Evolutionary conservation across 30 jellyfish, hydroid and myxozoan genomes (phyloP).

Genomic region (Turritopsis dohrnii): DNA sequence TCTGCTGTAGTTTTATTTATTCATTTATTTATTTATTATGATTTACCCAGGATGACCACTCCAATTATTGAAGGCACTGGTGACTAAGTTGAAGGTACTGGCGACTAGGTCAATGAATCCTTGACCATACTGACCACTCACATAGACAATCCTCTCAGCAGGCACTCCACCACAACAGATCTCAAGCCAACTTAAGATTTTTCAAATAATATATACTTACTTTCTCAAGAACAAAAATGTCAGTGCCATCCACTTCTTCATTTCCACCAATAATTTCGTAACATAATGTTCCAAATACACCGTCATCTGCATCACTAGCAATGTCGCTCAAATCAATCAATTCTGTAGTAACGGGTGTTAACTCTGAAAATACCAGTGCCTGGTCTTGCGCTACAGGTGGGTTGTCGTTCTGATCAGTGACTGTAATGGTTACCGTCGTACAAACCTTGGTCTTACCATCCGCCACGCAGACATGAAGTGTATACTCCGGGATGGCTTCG

Average conservation of each 20-base stretch:
- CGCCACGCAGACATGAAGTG: background rate
- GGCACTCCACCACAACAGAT: no score
- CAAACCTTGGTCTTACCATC: constrained; percentile 2
- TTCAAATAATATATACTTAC: background rate
- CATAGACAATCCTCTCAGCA: no score
- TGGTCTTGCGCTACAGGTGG: background rate
- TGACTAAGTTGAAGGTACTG: no score
- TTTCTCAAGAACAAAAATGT: background rate
- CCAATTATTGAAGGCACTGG: no score
- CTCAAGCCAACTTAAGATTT: no score
- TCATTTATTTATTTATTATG: no score
- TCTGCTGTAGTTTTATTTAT: background rate
- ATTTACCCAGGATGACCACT: no score
- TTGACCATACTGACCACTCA: no score
- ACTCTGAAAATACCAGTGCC: background rate
- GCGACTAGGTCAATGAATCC: no score
- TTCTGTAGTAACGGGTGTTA: background rate
- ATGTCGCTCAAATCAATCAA: background rate
- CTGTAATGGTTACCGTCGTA: background rate
- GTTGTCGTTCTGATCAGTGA: background rate
- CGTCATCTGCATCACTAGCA: background rate
- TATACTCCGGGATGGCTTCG: background rate
- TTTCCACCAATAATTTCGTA: background rate
- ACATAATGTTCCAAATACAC: background rate
- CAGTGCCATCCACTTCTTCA: background rate